Evolutionary conservation across 2,113 vertebrate genomes (phyloP).

Genomic region (Oxyura jamaicensis): DNA sequence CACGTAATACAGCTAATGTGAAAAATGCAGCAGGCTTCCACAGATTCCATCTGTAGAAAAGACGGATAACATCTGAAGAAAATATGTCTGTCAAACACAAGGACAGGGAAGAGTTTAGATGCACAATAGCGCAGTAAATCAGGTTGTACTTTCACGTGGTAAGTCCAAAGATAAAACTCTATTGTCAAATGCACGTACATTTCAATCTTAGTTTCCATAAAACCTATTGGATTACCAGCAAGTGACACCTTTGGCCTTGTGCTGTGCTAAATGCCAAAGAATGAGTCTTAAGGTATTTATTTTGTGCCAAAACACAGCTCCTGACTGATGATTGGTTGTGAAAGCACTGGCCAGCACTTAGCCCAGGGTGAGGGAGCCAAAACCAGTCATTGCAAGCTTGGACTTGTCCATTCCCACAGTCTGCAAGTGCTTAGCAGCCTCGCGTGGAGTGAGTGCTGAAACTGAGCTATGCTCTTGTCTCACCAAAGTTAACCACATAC

Average conservation of each 20-base stretch:
- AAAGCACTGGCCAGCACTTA: not conserved
- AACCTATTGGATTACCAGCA: not conserved
- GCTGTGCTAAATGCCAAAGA: not conserved
- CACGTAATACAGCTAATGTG: not conserved
- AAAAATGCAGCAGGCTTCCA: not conserved
- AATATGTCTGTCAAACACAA: not conserved
- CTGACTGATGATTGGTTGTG: not conserved
- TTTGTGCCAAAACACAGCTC: not conserved
- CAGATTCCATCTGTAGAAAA: not conserved
- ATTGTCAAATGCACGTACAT: not conserved
- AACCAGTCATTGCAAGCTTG: not conserved
- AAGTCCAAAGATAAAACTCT: not conserved
- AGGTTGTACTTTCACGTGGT: not conserved
- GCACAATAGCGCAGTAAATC: not conserved
- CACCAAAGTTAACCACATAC: constrained; percentile 5
- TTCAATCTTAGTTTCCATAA: not conserved
- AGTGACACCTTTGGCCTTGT: not conserved
- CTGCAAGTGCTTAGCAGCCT: not conserved
- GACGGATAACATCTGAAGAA: not conserved
- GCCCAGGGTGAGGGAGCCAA: not conserved
- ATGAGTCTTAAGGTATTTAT: not conserved
- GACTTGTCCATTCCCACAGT: not conserved
- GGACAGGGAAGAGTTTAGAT: not conserved
- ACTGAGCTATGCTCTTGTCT: not conserved
- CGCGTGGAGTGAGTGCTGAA: not conserved